Base-by-base conservation (phyloP, 2,888 invertebrate genomes). In the Iphiclides podalirius region DNA sequence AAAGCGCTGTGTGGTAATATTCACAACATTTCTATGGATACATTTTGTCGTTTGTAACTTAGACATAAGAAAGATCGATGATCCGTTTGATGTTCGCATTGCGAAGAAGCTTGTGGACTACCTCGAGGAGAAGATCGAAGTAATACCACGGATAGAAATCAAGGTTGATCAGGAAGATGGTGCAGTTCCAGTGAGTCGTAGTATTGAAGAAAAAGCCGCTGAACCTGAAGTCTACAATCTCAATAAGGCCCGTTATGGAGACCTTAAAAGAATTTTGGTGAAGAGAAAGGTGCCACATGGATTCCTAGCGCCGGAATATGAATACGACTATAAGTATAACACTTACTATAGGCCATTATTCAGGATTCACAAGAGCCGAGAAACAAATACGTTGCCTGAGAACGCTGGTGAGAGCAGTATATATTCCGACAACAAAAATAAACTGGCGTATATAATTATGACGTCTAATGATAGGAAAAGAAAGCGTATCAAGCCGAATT, bases 41-140 rank as follows among this genome's bases (percentile, higher is more conserved):
- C 1, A 14, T n/a, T 20, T 7, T 17, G 2, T 36, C 3, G 35
- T 28, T 17, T 40, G 31, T 6, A 31, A 15, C 36, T 4, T 50
- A 14, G 9, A 39, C 17, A 6, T 50, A 39, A 9, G 20, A 40
- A 26, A 35, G 14, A 17, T 44, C 13, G 28, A 40, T 7, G 45
- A 45, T 28, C 44, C 50, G 1, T 35, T 4, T 9, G 31, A 45
- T 3, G 20, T 20, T 6, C 8, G 14, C 8, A 36, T 50, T 2
- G 50, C 50, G 9, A 50, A 20, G 12, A 45, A 50, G 31, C 26
- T 50, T 2, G 15, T 45, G 3, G 40, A 44, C 46, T 4, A 17
- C 20, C 0, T 53, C 14, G 0, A 44, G 38, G 34, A 20, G 1
- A 49, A 39, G 17, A n/a, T 39, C 4, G 34, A 39, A 34, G 13